phyloP scores from a whole-genome alignment of 2,888 invertebrate genomes.

The Noctua pronuba region DNA sequence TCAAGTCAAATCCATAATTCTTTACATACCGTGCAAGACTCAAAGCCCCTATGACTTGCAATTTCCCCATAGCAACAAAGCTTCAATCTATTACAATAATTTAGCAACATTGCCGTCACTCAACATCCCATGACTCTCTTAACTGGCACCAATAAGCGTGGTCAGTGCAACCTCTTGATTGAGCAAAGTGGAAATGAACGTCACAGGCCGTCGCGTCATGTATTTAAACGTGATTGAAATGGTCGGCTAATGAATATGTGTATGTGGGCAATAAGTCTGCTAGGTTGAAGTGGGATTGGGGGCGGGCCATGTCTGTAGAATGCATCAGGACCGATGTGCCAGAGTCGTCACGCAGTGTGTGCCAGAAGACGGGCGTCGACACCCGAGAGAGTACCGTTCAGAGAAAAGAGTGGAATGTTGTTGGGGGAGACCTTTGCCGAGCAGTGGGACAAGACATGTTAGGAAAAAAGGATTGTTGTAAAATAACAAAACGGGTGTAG shows the following conservation, averaged over 20 bases:
- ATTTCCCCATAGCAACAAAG: background rate
- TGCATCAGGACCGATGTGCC: background rate
- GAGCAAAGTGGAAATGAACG: slow-evolving; percentile 27
- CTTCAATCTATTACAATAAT: background rate
- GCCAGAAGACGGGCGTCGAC: background rate
- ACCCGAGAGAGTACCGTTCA: background rate
- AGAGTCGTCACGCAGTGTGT: background rate
- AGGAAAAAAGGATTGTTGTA: background rate
- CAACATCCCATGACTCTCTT: slow-evolving; percentile 13
- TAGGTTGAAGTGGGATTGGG: background rate
- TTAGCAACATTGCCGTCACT: background rate
- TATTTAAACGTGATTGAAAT: slow-evolving; percentile 1
- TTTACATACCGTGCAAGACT: background rate
- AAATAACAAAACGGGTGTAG: background rate
- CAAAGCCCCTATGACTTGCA: background rate
- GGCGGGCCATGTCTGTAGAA: background rate
- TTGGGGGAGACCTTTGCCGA: background rate
- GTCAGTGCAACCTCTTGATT: slow-evolving; percentile 42
- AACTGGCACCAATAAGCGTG: slow-evolving; percentile 35
- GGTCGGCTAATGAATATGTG: background rate
- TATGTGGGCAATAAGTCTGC: background rate
- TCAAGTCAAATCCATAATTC: background rate
- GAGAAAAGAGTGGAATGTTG: background rate
- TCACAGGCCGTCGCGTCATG: slow-evolving; percentile 6
- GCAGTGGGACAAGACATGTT: background rate